Percentiles rank a stretch among this genome's conserved stretches.
Conservation (phyloP, 1,140 invertebrate genomes). For the Delia radicum region DNA sequence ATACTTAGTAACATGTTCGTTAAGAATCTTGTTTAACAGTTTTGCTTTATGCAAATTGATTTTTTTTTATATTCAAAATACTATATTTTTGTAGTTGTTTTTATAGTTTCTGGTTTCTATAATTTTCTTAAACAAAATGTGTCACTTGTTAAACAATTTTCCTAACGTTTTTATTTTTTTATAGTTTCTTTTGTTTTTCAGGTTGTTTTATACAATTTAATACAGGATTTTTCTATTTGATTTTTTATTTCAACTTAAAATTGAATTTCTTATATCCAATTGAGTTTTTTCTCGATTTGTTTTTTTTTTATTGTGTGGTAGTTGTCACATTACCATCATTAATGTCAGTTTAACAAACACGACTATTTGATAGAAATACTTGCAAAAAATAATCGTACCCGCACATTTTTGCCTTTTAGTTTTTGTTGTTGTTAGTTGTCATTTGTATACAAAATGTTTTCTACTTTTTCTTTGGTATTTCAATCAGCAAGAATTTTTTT, state of each 20-base stretch:
- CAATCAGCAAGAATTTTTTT: background rate
- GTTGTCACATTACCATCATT: slow-evolving; percentile 1
- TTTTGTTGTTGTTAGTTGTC: background rate
- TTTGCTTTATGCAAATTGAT: slow-evolving; percentile 17
- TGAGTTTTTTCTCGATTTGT: background rate
- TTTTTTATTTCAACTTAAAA: background rate
- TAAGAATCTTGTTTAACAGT: slow-evolving; percentile 18
- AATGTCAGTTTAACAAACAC: slow-evolving; percentile 4
- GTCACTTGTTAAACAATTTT: slow-evolving; percentile 4
- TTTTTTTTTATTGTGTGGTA: background rate
- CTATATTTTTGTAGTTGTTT: background rate
- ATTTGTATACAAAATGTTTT: too few species aligned
- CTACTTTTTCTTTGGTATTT: background rate
- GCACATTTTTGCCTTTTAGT: background rate
- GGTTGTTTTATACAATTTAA: background rate
- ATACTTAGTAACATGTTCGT: background rate
- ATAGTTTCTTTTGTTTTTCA: background rate
- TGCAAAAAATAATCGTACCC: background rate
- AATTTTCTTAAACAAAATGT: background rate
- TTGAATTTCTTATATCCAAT: background rate
- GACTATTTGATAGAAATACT: background rate
- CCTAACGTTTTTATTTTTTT: background rate
- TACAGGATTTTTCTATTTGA: background rate
- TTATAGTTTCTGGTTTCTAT: too few species aligned
- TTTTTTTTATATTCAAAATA: background rate